Evolutionary conservation across 2,888 invertebrate genomes (phyloP), one percentile per base, ranked within the genome.

Genomic region (Scaptomyza flava): DNA sequence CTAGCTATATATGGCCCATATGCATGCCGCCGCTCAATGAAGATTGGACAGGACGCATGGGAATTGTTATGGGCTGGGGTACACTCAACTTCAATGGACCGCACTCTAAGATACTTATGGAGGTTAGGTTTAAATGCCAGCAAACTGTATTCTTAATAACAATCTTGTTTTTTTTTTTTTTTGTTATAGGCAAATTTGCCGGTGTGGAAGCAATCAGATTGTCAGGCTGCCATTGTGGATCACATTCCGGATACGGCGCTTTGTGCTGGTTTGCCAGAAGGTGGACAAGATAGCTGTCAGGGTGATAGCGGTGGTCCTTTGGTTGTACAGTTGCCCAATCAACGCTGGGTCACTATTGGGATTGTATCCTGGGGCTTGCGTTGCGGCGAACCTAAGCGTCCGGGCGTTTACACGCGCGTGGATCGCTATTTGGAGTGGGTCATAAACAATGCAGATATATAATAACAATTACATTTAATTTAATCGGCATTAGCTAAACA

Each of bases 291-390:
- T 89, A 95, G 96, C 12, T 97, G 97, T 85, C 95, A 96, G 94
- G 97, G 92, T 2, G 92, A 92, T 61, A 91, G 91, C 57, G 92
- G 92, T 11, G 97, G 97, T 0, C 97, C 97, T 0, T 91, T 97
- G 36, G 93, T 97, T 91, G 93, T 95, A 81, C 96, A 96, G 90
- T 92, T 96, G 87, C 92, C 94, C 1, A 95, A 95, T 87, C 95
- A 95, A 0, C 94, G 96, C 48, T 97, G 97, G 97, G 93, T 95
- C 0, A 93, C 94, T 31, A 93, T 96, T 46, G 97, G 97, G 1
- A 93, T 98, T 59, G 97, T 97, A 0, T 97, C 97, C 0, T 97
- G 96, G 96, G 97, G 97, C 12, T 93, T 96, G 38, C 94, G 95
- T 3, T 98, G 97, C 88, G 97, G 96, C 0, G 94, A 95, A 73